Percentiles rank a stretch among this genome's conserved stretches.
phyloP scores from a whole-genome alignment of 1,140 invertebrate genomes.

The Ridgeia piscesae region DNA sequence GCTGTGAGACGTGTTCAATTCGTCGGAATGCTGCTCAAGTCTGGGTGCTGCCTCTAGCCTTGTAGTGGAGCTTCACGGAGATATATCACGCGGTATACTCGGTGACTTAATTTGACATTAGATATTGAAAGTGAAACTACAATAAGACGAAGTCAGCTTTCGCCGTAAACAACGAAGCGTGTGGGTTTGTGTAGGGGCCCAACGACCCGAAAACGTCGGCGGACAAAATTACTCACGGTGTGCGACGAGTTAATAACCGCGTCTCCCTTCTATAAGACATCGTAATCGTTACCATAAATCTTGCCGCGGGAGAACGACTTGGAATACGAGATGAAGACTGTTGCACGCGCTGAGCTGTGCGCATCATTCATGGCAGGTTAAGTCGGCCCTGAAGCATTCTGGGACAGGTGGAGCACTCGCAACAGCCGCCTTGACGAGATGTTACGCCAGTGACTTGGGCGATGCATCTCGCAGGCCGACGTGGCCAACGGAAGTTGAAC shows the following conservation, averaged over 20 bases:
- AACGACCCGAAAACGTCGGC: background rate
- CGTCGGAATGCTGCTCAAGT: background rate
- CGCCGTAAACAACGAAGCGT: background rate
- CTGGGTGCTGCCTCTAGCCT: no score
- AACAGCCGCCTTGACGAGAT: background rate
- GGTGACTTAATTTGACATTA: background rate
- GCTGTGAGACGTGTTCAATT: background rate
- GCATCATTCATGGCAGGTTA: no score
- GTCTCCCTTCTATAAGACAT: no score
- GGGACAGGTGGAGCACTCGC: background rate
- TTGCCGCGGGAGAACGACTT: no score
- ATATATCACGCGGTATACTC: no score
- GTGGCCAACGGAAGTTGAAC: background rate
- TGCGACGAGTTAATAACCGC: no score
- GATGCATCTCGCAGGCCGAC: background rate
- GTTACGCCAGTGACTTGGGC: background rate
- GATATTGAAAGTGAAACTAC: background rate
- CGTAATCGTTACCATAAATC: no score
- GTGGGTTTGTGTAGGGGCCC: background rate
- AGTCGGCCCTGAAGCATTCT: no score
- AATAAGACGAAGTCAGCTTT: background rate
- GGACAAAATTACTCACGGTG: background rate
- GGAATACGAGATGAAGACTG: no score
- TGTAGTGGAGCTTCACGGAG: no score
- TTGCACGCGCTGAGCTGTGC: no score